Conservation (phyloP, 1,140 invertebrate species). For the Drosophila bocki region DNA sequence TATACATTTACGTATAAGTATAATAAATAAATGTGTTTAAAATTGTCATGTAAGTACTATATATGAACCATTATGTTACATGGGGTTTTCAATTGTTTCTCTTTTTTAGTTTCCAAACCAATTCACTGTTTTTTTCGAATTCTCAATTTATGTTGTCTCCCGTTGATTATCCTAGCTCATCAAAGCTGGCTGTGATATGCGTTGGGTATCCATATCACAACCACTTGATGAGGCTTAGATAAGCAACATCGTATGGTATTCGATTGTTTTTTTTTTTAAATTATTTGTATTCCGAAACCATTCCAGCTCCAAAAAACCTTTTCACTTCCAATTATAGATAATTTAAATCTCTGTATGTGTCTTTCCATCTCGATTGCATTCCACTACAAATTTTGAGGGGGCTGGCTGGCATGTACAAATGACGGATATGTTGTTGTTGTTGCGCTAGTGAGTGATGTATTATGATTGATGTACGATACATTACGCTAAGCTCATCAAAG, state of each 20-base stretch:
- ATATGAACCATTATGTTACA: constrained; percentile 35
- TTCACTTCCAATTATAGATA: constrained; percentile 22
- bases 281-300: constrained; percentile 10
- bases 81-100: constrained; percentile 2
- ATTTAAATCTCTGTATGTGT: constrained; percentile 15
- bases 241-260: constrained; percentile 77
- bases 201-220: constrained; percentile 90
- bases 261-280: constrained; percentile 14
- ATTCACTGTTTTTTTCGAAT: constrained; percentile 54
- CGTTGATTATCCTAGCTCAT: constrained; percentile 89
- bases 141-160: constrained; percentile 66
- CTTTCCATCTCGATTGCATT: constrained; percentile 8
- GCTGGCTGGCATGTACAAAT: constrained; percentile 11
- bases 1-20: constrained; percentile 24
- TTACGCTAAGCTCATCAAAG: constrained; percentile 92
- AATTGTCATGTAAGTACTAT: constrained; percentile 6
- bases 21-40: constrained; percentile 8
- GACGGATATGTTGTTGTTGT: constrained; percentile 10
- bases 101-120: constrained; percentile 46
- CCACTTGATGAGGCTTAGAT: constrained; percentile 89
- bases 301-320: neutral
- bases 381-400: constrained; percentile 10
- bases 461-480: constrained; percentile 74
- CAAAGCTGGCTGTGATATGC: constrained; percentile 97
- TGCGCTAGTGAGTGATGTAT: constrained; percentile 18